Base-by-base conservation (phyloP, 1,140 invertebrate genomes). In the Teleopsis dalmanni region DNA sequence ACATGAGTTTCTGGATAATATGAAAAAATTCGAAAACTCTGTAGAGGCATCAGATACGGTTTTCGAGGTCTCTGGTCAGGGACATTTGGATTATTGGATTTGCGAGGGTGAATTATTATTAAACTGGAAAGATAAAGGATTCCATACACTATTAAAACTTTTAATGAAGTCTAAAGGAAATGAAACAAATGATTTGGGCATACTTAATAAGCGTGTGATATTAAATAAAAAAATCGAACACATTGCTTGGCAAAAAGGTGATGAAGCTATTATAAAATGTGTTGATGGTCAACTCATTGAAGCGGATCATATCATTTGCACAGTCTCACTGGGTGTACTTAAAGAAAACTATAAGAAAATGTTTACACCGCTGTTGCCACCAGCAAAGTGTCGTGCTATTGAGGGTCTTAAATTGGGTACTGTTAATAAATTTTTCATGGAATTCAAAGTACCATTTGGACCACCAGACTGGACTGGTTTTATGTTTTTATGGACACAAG, bases 401-500 rank as follows among this genome's bases (percentile, higher is more conserved):
- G 70, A 81, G 61, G 76, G 75, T n/a, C 63, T 89, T 2, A 79
- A 79, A 11, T 76, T 86, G 52, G 86, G 84, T 29, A 79, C 80
- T 2, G 77, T 88, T 1, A 79, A 87, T 58, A 90, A 90, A 71
- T 79, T 93, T 42, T 88, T 84, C 55, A 57, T 88, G 16, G 77
- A 83, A 60, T 88, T 83, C 54, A 59, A 75, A 2, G 60, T 73
- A 34, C 72, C 72, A 21, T 87, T 84, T 75, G 82, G 83, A 78
- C 75, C 77, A 3, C 57, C 75, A 31, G 63, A 72, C 27, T 66
- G 55, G 42, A 58, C 59, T 34, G 72, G 65, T 34, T 77, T 74
- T 50, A 62, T 60, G 47, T 73, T 79, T 21, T 55, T 81, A 4
- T 82, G 80, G 80, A 63, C 59, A 1, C 59, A 74, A 38, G 52